Evolutionary conservation across 2,888 invertebrate species (phyloP), one percentile per base, ranked within the genome.

Genomic region (Meta bourneti): DNA sequence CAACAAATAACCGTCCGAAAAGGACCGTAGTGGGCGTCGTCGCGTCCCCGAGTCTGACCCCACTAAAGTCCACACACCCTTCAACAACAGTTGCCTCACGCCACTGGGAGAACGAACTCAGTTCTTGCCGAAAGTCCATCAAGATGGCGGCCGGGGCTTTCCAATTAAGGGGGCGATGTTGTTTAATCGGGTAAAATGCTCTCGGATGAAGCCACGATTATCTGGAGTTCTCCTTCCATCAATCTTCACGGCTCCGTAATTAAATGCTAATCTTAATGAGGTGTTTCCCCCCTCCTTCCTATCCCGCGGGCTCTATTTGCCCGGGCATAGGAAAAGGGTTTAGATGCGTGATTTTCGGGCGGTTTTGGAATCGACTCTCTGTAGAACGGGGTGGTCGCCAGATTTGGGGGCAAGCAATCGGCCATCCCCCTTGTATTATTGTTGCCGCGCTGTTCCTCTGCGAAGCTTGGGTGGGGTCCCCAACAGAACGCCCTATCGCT

Each of bases 341-440:
- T 61, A 20, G 0, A 98, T 97, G 96, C 97, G 94, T 90, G 93
- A 89, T 85, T 89, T 91, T 83, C 75, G 74, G 80, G 80, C 19
- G 77, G 82, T 78, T 86, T 79, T 20, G 94, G 93, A 82, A 94
- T 97, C 97, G 94, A 98, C 97, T 93, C 97, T 77, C 61, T n/a
- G 97, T 91, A 97, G 96, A 13, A 98, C 95, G 20, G 96, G 96
- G 0, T 97, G 97, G 77, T 97, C 34, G 34, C 34, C 34, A 97
- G 92, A 97, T 97, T 93, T 96, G 96, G 13, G 97, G 97, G 54
- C 19, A 77, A 69, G 71, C 74, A 74, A 83, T 83, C 83, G 81
- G 75, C 61, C 77, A 49, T 83, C 74, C 71, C 52, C 78, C n/a
- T 8, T 69, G 13, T 16, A 11, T 16, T 34, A 19, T 72, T 19